phyloP scores from a whole-genome alignment of 2,797 vertebrate species.

The Ibycter americanus region DNA sequence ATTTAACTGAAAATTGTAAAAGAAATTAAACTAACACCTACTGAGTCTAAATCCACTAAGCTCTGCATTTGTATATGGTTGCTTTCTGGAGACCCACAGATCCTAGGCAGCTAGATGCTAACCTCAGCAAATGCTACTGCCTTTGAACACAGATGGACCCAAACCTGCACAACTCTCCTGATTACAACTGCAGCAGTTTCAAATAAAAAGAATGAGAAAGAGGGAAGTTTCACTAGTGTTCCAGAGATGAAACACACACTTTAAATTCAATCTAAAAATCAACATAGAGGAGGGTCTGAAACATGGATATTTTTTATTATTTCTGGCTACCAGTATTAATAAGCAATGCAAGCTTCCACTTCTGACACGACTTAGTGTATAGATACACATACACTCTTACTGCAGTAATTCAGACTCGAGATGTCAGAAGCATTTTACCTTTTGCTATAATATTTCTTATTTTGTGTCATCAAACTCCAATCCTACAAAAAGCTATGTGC shows the following conservation, averaged over 20 bases:
- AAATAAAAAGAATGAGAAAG: background rate
- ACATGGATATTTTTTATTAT: background rate
- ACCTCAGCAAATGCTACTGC: background rate
- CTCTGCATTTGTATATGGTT: background rate
- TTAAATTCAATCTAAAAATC: background rate
- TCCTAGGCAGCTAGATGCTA: background rate
- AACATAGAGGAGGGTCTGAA: background rate
- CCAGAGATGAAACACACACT: background rate
- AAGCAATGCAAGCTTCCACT: conserved; percentile 4
- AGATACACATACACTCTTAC: background rate
- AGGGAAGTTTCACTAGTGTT: background rate
- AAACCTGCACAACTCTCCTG: background rate
- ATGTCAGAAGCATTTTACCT: conserved; percentile 34
- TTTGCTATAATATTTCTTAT: conserved; percentile 34
- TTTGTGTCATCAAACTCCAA: conserved; percentile 45
- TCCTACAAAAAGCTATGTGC: background rate
- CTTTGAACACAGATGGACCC: background rate
- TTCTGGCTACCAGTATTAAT: background rate
- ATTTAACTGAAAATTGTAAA: background rate
- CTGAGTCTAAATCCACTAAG: background rate
- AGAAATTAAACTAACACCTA: background rate
- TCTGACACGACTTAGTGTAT: background rate
- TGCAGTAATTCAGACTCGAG: background rate
- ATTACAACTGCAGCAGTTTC: background rate
- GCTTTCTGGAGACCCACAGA: background rate